Evolutionary conservation across 1,140 invertebrate genomes (phyloP).

Genomic region (Phortica variegata): DNA sequence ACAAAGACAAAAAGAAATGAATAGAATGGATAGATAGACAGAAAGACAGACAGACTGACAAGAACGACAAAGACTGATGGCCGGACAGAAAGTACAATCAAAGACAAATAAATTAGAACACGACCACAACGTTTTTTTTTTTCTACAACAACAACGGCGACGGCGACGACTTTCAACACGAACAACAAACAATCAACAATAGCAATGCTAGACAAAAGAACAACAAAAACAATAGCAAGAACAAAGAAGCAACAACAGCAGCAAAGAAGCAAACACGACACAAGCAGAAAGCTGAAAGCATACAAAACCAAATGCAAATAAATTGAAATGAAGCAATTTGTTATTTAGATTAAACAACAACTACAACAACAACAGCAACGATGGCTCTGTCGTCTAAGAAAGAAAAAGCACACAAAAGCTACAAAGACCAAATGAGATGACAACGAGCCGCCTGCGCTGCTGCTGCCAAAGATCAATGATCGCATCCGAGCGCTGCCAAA

Average conservation of each 20-base stretch:
- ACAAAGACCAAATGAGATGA: constrained; percentile 2
- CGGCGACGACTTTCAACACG: constrained; percentile 28
- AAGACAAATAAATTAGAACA: constrained; percentile 55
- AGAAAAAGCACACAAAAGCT: not conserved
- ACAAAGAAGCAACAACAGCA: constrained; percentile 16
- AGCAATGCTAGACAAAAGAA: not conserved
- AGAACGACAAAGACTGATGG: not conserved
- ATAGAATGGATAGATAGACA: too few relatives aligned
- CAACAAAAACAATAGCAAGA: constrained; percentile 3
- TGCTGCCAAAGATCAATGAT: constrained; percentile 32
- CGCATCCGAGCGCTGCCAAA: not conserved
- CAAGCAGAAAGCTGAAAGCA: constrained; percentile 17
- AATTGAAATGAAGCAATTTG: constrained; percentile 55
- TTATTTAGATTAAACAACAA: constrained; percentile 48
- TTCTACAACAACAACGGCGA: not conserved
- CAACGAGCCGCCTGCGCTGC: constrained; percentile 5
- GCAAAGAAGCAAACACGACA: not conserved
- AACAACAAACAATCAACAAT: constrained; percentile 11
- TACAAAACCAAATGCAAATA: constrained; percentile 45
- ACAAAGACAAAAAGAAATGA: constrained; percentile 12
- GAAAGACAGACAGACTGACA: not conserved
- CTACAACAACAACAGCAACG: not conserved
- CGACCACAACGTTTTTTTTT: constrained; percentile 28
- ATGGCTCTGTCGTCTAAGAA: constrained; percentile 4
- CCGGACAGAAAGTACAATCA: constrained; percentile 35